Evolutionary conservation across 37 sponge, comb jelly and placozoan species (phyloP), one percentile per base, ranked within the genome.

Genomic region (Beroe forskalii): DNA sequence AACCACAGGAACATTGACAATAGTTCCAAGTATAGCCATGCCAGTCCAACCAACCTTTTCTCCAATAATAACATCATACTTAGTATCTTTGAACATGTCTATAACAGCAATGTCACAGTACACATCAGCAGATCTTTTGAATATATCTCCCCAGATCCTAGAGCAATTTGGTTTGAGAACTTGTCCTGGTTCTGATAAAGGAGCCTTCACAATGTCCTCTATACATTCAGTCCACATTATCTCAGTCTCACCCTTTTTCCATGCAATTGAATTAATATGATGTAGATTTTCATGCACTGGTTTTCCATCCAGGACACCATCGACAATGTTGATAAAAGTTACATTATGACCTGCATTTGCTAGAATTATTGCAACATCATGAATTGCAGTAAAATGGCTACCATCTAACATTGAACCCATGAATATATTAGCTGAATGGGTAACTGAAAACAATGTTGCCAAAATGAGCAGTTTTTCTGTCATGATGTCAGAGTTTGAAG

Each of bases 341-440:
- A 72, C 20, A 20, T 72, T 72, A 30, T 72, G 75, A 3, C 75
- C 75, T 9, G 75, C 33, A 35, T 37, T 30, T 33, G 75, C 75
- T 36, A 72, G 20, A 3, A 38, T 20, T 9, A 72, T 1, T 6
- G 75, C 75, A 8, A 72, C 38, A 8, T 72, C 75, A 39, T 72
- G 35, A 36, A 37, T 3, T 6, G 75, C 75, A 37, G 40, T 72
- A 3, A 72, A 39, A 37, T 72, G 75, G 20, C 40, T 38, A 8
- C 75, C 75, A 72, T 22, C 22, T 4, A 72, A 20, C 39, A 35
- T 1, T 6, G 75, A 3, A 30, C 40, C 75, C 31, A 4, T 20
- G 40, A 72, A 37, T 3, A 72, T 72, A 33, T 72, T 72, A 4
- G 40, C 33, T 36, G 75, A 28, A 3, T 63, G 66, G 14, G 66